A percentile compares a stretch with the other conserved stretches of the same genome.
Evolutionary conservation across 2,113 vertebrate species (phyloP).

Genomic region (Mormyrus lacerda): DNA sequence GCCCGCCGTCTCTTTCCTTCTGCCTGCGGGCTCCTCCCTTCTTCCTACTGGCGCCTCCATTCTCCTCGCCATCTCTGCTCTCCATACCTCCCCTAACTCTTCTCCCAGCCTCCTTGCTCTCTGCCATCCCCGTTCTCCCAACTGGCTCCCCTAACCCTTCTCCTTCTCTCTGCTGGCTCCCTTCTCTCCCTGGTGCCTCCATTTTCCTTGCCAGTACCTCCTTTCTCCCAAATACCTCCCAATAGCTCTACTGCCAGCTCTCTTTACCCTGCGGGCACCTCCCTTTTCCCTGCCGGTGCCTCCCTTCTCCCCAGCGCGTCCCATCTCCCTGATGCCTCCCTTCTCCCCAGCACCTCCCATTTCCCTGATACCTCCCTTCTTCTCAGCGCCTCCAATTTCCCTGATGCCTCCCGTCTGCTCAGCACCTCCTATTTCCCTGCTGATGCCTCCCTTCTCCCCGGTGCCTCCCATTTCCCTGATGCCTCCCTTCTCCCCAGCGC

Average conservation of each 20-base stretch:
- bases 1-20: no score
- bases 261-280: neutral
- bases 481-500: neutral
- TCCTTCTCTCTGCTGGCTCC: neutral
- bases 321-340: neutral
- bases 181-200: neutral
- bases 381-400: neutral
- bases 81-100: no score
- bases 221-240: neutral
- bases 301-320: neutral
- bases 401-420: no score
- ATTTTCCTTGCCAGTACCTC: neutral
- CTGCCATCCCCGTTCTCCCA: neutral
- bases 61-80: no score
- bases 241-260: neutral
- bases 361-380: neutral
- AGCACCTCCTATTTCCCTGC: no score
- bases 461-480: neutral
- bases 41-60: neutral
- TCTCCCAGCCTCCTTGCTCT: no score
- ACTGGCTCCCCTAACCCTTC: neutral
- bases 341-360: no score
- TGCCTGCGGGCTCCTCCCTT: no score
- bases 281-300: neutral
- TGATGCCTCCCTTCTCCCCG: fast-evolving